Evolutionary conservation across 2,888 invertebrate species (phyloP), one percentile per base, ranked within the genome.

Genomic region (Iselma pallidipennis): DNA sequence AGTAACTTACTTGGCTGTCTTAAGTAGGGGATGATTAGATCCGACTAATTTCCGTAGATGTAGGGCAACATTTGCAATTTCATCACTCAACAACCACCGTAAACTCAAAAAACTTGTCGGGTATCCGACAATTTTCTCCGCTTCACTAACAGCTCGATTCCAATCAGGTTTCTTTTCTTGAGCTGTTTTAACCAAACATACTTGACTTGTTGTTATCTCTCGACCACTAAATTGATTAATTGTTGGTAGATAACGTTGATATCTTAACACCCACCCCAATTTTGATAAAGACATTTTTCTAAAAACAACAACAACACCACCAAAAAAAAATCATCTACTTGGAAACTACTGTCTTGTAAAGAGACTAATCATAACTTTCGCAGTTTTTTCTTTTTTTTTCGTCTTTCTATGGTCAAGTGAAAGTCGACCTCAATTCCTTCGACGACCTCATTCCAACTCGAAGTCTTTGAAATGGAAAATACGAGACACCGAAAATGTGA

Each of bases 71-170:
- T 95, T 96, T 0, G 96, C 95, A 61, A 97, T 91, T 83, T 97
- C 96, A 80, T 97, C 97, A 79, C 94, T 96, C 29, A 97, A 82
- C n/a, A 97, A 84, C 91, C 95, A 96, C 63, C 96, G 86, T 21
- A 97, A 83, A 78, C 93, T 96, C 61, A 96, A 84, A 80, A 96
- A 96, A 4, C 96, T 96, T 2, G 96, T 96, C 4, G 97, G 95
- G 83, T 97, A 97, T 2, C 96, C 96, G 29, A 98, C 96, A 66
- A 97, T 91, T 83, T 95, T 95, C 83, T 97, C 97, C 12, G 96
- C 97, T 79, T 96, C 95, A 67, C 92, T 93, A 19, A 97, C 75
- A 29, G 75, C 75, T 49, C 52, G 64, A 48, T 65, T 70, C 55
- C 70, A 67, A 21, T 64, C 64, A 10, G 64, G 64, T 42, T 61